Evolutionary conservation across 2,797 vertebrate genomes (phyloP), one percentile per base, ranked within the genome.

Genomic region (Fringilla coelebs): DNA sequence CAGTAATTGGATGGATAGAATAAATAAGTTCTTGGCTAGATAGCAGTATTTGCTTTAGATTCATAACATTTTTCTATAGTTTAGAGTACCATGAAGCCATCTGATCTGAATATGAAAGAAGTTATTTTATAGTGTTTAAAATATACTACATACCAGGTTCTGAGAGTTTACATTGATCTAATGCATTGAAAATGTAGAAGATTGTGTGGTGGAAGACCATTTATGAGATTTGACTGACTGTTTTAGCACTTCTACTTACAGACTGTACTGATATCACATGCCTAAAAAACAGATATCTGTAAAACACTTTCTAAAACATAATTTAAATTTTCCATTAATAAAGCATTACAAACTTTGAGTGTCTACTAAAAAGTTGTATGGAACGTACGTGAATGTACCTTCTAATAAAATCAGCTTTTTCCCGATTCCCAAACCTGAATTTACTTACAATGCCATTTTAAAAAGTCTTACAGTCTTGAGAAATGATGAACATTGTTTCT

Each of bases 171-270:
- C 75, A 34, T 46, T 88, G 83, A 63, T 72, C 68, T 67, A 90
- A 78, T 79, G 65, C n/a, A 86, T 38, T 73, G 82, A 76, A 96
- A 89, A 85, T 86, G 7, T 31, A 76, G 52, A 82, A 87, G 26
- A 81, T 34, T 89, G 1, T 54, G 9, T 93, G 24, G 77, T 90
- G 20, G 24, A 73, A 73, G 88, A 95, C 72, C 26, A 57, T 90
- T 87, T 92, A 55, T 74, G 52, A 89, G 57, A 91, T 90, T 43
- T 94, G 40, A 89, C 58, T 94, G 40, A 89, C 58, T 92, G 67
- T 74, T 96, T 96, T 82, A 96, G 79, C 77, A 78, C 55, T 90
- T 97, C 11, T 58, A 81, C 55, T 89, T 93, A 70, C 40, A 89
- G 80, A 75, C 38, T 86, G 7, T 49, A 63, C 55, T 78, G 73